Conservation (phyloP, 2,113 vertebrate species). For the Leucoraja erinaceus region DNA sequence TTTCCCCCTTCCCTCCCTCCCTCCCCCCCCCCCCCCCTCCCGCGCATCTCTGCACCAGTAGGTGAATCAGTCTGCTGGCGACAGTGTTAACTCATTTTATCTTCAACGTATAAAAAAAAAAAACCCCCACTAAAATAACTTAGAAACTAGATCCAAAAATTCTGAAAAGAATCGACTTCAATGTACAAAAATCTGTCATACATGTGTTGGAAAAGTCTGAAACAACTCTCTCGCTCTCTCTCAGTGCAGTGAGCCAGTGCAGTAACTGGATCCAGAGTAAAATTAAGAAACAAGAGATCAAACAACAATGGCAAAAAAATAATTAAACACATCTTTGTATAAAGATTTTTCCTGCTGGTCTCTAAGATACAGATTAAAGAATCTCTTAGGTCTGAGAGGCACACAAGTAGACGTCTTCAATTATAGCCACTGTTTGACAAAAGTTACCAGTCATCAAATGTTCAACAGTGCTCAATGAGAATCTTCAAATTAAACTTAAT, state of each 20-base stretch:
- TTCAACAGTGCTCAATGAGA: slow-evolving; percentile 35
- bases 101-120: slow-evolving; percentile 84
- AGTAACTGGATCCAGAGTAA: slow-evolving; percentile 96
- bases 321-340: slow-evolving; percentile 86
- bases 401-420: slow-evolving; percentile 60
- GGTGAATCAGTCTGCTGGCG: slow-evolving; percentile 75
- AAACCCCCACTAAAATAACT: slow-evolving; percentile 82
- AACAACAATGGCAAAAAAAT: slow-evolving; percentile 84
- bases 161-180: slow-evolving; percentile 91
- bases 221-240: slow-evolving; percentile 77
- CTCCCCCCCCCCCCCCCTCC: slow-evolving; percentile 27
- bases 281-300: slow-evolving; percentile 68
- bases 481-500: slow-evolving; percentile 72
- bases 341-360: slow-evolving; percentile 99
- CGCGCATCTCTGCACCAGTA: slow-evolving; percentile 66
- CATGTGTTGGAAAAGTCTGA: slow-evolving; percentile 81
- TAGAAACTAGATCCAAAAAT: slow-evolving; percentile 98
- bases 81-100: slow-evolving; percentile 67
- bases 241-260: slow-evolving; percentile 98
- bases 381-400: slow-evolving; percentile 99
- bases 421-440: slow-evolving; percentile 27
- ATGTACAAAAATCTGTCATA: slow-evolving; percentile 97
- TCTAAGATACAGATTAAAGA: slow-evolving; percentile 87
- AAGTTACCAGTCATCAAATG: slow-evolving; percentile 32
- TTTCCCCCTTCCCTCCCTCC: slow-evolving; percentile 31